phyloP scores from a whole-genome alignment of 2,888 invertebrate genomes.

The Chelonus formosanus region DNA sequence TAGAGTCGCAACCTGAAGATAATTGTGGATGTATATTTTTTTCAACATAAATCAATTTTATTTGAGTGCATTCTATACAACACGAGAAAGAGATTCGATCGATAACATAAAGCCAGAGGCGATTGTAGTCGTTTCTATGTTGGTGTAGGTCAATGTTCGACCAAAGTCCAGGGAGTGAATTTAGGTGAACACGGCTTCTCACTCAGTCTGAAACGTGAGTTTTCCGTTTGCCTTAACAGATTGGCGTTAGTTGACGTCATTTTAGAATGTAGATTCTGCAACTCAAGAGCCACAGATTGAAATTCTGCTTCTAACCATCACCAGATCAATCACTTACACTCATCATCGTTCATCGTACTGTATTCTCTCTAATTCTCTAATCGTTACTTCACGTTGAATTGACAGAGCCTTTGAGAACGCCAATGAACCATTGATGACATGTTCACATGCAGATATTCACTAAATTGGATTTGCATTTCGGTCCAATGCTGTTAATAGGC shows the following conservation, averaged over 20 bases:
- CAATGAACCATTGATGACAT: slow-evolving; percentile 11
- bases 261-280: background rate
- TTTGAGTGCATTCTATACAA: no score
- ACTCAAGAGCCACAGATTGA: background rate
- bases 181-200: slow-evolving; percentile 21
- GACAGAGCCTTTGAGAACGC: slow-evolving; percentile 10
- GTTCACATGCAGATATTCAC: slow-evolving; percentile 4
- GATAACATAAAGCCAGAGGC: no score
- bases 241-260: slow-evolving; percentile 14
- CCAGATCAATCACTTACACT: slow-evolving; percentile 3
- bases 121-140: no score
- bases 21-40: background rate
- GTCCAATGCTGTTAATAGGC: no score
- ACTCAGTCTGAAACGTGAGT: slow-evolving; percentile 26
- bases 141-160: slow-evolving; percentile 14
- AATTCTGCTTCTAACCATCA: slow-evolving; percentile 6
- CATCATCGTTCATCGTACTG: background rate
- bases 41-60: background rate
- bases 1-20: no score
- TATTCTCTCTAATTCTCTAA: no score
- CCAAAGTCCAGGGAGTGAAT: slow-evolving; percentile 18
- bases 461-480: background rate
- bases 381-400: background rate
- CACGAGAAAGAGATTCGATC: no score
- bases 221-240: slow-evolving; percentile 20